A percentile compares a stretch with the other conserved stretches of the same genome.
phyloP scores from a whole-genome alignment of 1,140 invertebrate species.

The Fopius arisanus region DNA sequence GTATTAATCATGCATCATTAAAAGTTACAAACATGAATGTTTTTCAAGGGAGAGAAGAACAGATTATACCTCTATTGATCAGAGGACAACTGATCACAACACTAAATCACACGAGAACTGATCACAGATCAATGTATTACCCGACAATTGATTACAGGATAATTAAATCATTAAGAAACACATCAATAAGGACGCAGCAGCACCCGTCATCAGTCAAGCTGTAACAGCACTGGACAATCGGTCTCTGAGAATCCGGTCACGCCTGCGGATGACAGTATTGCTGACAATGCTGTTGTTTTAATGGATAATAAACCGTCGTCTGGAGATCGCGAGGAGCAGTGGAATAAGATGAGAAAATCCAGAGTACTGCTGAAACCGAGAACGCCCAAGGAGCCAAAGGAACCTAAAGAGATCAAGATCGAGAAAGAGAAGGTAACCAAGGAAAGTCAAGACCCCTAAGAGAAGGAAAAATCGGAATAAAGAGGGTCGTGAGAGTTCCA shows the following conservation, averaged over 20 bases:
- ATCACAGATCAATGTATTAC: too few species aligned
- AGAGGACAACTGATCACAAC: too few species aligned
- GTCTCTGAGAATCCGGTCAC: slow-evolving; percentile 84
- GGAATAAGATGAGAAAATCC: slow-evolving; percentile 75
- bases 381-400: slow-evolving; percentile 77
- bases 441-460: slow-evolving; percentile 73
- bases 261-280: slow-evolving; percentile 74
- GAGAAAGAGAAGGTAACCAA: slow-evolving; percentile 72
- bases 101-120: too few species aligned
- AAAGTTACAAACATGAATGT: too few species aligned
- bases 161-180: too few species aligned
- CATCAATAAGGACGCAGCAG: slow-evolving; percentile 68
- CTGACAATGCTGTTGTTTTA: slow-evolving; percentile 67
- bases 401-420: slow-evolving; percentile 72
- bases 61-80: too few species aligned
- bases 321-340: slow-evolving; percentile 67
- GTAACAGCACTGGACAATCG: slow-evolving; percentile 69
- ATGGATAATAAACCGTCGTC: slow-evolving; percentile 69
- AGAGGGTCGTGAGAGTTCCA: slow-evolving; percentile 63
- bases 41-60: too few species aligned
- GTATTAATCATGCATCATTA: too few species aligned
- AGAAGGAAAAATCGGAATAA: slow-evolving; percentile 65
- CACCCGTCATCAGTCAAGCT: slow-evolving; percentile 54
- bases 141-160: too few species aligned
- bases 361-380: slow-evolving; percentile 76